phyloP scores from a whole-genome alignment of 1,140 invertebrate species.

The Listronotus oregonensis region DNA sequence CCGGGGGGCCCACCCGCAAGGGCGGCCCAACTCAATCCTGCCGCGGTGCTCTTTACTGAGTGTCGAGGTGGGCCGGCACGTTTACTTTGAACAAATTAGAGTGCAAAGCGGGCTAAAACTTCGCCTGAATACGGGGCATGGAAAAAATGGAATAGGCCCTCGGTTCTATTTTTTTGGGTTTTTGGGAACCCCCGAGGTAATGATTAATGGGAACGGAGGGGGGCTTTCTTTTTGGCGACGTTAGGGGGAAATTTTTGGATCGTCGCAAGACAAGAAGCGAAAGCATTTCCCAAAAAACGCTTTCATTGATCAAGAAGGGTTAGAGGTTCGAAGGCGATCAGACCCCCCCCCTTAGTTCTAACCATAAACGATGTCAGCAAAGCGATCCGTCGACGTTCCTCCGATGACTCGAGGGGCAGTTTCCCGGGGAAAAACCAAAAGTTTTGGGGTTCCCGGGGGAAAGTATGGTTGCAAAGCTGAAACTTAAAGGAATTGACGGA shows the following conservation, averaged over 20 bases:
- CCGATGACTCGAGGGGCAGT: slow-evolving; percentile 58
- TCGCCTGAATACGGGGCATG: slow-evolving; percentile 77
- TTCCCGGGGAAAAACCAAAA: slow-evolving; percentile 42
- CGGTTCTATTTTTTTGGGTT: slow-evolving; percentile 78
- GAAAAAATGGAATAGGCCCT: slow-evolving; percentile 81
- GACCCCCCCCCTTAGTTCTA: slow-evolving; percentile 85
- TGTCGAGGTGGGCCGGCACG: slow-evolving; percentile 68
- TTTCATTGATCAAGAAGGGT: slow-evolving; percentile 75
- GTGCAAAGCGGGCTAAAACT: slow-evolving; percentile 75
- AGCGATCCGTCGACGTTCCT: slow-evolving; percentile 68
- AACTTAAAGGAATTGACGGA: slow-evolving; percentile 87
- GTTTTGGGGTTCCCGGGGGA: background rate
- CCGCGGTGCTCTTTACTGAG: slow-evolving; percentile 65
- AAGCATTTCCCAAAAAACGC: slow-evolving; percentile 80
- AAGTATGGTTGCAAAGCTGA: slow-evolving; percentile 85
- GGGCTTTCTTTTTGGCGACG: slow-evolving; percentile 76
- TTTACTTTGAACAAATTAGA: slow-evolving; percentile 85
- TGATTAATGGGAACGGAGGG: slow-evolving; percentile 76
- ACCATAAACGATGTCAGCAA: slow-evolving; percentile 86
- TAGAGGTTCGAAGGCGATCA: slow-evolving; percentile 76
- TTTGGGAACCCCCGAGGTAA: slow-evolving; percentile 71
- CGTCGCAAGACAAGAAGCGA: slow-evolving; percentile 53
- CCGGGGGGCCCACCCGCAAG: slow-evolving; percentile 28
- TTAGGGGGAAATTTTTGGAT: slow-evolving; percentile 83
- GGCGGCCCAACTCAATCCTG: slow-evolving; percentile 55